A percentile compares a stretch with the other conserved stretches of the same genome.
Evolutionary conservation across 2,888 invertebrate genomes (phyloP).

Genomic region (Athalia circularis): DNA sequence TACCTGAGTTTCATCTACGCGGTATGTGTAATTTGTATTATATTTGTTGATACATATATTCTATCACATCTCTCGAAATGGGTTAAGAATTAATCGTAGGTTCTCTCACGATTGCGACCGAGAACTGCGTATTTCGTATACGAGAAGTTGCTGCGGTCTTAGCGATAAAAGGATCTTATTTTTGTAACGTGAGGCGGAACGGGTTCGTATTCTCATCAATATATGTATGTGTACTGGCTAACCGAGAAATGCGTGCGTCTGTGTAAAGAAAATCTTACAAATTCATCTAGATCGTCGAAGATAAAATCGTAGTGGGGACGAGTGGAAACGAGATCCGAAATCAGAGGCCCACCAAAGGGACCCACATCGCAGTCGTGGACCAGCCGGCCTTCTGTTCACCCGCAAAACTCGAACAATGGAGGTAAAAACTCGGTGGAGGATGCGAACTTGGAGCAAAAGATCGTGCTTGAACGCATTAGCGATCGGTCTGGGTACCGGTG

Average conservation of each 20-base stretch:
- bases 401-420: not conserved
- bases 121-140: not conserved
- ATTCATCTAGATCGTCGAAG: slow-evolving; percentile 3
- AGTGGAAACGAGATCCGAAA: not conserved
- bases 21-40: no score
- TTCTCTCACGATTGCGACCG: not conserved
- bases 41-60: no score
- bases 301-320: slow-evolving; percentile 4
- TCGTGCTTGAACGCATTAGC: slow-evolving; percentile 2
- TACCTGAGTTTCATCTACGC: no score
- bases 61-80: no score
- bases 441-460: slow-evolving; percentile 33
- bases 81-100: no score
- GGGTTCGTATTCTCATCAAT: not conserved
- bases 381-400: not conserved
- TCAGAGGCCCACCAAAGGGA: not conserved
- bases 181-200: not conserved
- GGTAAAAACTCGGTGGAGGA: not conserved
- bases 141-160: not conserved
- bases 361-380: not conserved
- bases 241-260: not conserved
- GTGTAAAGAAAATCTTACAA: slow-evolving; percentile 15
- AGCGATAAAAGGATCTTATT: not conserved
- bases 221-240: not conserved
- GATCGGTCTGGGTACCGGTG: slow-evolving; percentile 46